Evolutionary conservation across 2,797 vertebrate species (phyloP).

Genomic region (Fistularia commersonii): DNA sequence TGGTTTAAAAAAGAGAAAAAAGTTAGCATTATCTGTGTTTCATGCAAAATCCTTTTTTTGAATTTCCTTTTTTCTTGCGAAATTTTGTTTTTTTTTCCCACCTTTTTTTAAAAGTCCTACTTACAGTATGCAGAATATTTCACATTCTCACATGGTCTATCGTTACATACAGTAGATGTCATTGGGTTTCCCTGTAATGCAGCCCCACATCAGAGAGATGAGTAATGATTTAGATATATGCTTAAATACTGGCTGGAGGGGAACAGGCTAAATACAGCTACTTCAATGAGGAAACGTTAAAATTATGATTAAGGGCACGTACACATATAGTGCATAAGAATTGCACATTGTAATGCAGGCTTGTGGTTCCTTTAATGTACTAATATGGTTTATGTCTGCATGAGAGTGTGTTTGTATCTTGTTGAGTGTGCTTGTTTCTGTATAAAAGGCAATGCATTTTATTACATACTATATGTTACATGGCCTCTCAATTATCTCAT

Average conservation of each 20-base stretch:
- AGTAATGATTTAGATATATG: constrained; percentile 73
- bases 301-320: constrained; percentile 50
- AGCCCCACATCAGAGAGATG: constrained; percentile 63
- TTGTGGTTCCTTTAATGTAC: constrained; percentile 37
- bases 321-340: constrained; percentile 59
- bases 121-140: constrained; percentile 66
- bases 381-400: constrained; percentile 10
- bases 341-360: constrained; percentile 30
- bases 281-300: constrained; percentile 61
- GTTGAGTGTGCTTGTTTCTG: constrained; percentile 36
- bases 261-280: constrained; percentile 77
- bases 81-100: constrained; percentile 35
- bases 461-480: constrained; percentile 56
- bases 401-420: constrained; percentile 21
- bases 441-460: constrained; percentile 53
- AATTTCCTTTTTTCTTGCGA: constrained; percentile 45
- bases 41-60: constrained; percentile 69
- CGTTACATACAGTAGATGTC: constrained; percentile 64
- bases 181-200: constrained; percentile 65
- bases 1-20: constrained; percentile 51
- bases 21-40: constrained; percentile 68
- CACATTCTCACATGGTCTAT: constrained; percentile 58
- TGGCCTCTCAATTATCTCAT: constrained; percentile 48
- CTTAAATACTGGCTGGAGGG: constrained; percentile 72
- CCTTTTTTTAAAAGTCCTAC: constrained; percentile 67